These are phyloP conservation scores for Spodoptera litura DNA, from an alignment of 1,140 invertebrate genomes.

Conservation along the genomic window DNA sequence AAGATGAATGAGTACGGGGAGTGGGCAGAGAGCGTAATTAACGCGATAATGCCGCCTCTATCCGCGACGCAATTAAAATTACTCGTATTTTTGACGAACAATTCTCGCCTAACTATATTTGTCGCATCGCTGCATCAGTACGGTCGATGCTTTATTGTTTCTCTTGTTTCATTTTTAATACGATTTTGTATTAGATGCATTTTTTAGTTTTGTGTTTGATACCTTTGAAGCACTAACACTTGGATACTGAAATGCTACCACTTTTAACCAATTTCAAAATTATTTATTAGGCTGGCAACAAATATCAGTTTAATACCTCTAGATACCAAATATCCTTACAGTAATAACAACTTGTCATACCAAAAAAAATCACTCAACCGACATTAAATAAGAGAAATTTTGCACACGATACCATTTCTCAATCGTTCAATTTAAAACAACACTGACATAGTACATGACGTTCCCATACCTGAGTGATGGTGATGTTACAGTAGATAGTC, in stretches of 20 bases:
- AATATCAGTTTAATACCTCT: too few relatives aligned
- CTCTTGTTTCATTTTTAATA: constrained; percentile 36
- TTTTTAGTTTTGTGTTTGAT: not conserved
- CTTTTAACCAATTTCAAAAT: too few relatives aligned
- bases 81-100: constrained; percentile 76
- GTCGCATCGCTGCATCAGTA: constrained; percentile 56
- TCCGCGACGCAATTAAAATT: constrained; percentile 79
- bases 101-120: constrained; percentile 68
- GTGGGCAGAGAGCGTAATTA: constrained; percentile 63
- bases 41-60: constrained; percentile 73
- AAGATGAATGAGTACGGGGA: constrained; percentile 42
- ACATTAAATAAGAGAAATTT: not conserved
- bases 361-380: too few relatives aligned
- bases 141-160: constrained; percentile 27
- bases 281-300: too few relatives aligned
- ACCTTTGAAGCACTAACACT: too few relatives aligned
- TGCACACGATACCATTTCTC: not conserved
- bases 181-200: constrained; percentile 34
- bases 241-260: too few relatives aligned
- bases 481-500: too few relatives aligned
- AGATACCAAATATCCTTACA: too few relatives aligned
- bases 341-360: not conserved
- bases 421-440: too few relatives aligned
- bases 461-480: too few relatives aligned
- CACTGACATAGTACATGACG: too few relatives aligned